Base-by-base conservation (phyloP, 2,888 invertebrate genomes). In the Halictus ligatus region DNA sequence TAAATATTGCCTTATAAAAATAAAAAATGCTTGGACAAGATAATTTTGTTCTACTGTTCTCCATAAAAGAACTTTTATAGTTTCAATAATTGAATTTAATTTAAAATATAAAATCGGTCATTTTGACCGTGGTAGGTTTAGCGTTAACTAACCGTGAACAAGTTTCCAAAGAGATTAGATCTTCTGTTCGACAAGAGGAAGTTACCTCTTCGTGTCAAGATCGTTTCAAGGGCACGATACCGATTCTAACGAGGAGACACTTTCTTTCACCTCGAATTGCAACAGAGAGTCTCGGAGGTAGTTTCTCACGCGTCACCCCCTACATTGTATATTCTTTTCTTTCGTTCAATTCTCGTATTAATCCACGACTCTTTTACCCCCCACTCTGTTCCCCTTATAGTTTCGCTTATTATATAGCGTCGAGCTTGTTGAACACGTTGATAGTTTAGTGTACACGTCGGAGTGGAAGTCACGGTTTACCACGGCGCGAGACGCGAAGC, bases 321-420 rank as follows among this genome's bases (percentile, higher is more conserved):
- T 21, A 10, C 35, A 35, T 10, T 40, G 3, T 35, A 4, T 2
- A 69, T 18, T 69, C 67, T 35, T 35, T 64, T 64, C 35, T 69
- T 69, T 3, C 21, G 67, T 40, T 18, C 10, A 10, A 35, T 69
- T 40, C 1, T 12, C 25, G n/a, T 78, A 29, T 25, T 29, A 25
- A 60, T 81, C 21, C 43, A 0, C 71, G 13, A 71, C 12, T 71
- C 35, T 12, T n/a, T 6, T 0, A 5, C 35, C n/a, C 43, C n/a
- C 40, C 10, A 15, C 67, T 50, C n/a, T 18, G 2, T 73, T 21
- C 12, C 25, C 7, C 25, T 77, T 77, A 77, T 76, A 72, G 80
- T 85, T 89, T 90, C 88, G 91, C 87, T 89, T 88, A 88, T 88
- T 80, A 79, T 35, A 64, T 69, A 69, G 83, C 78, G 78, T 64